Conservation (phyloP, 2,888 invertebrate genomes). For the Chrysomela aeneicollis region DNA sequence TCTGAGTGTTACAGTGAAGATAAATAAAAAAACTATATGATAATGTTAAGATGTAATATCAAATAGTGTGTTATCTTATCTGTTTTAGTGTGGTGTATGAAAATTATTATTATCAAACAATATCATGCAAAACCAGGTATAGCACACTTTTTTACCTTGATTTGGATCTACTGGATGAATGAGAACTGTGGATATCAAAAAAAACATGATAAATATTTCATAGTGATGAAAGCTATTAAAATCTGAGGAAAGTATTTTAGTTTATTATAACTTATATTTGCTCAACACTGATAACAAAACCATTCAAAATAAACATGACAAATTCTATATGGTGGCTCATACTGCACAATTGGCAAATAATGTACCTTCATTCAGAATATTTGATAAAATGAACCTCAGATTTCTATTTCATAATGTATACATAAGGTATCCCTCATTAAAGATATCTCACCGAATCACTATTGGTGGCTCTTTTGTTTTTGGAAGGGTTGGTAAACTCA, state of each 20-base stretch:
- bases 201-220: conserved; percentile 23
- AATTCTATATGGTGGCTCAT: neutral
- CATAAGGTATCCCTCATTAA: conserved; percentile 43
- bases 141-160: conserved; percentile 41
- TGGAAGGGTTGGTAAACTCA: conserved; percentile 55
- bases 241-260: conserved; percentile 1
- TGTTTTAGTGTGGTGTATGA: neutral
- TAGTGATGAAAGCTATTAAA: conserved; percentile 27
- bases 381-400: conserved; percentile 19
- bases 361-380: no score
- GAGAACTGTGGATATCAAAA: conserved; percentile 29
- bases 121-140: conserved; percentile 26
- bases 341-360: neutral
- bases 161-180: conserved; percentile 39
- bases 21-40: no score
- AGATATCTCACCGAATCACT: conserved; percentile 52
- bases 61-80: neutral
- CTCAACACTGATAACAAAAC: neutral
- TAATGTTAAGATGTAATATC: no score
- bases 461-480: conserved; percentile 54
- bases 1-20: no score
- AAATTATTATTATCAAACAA: neutral
- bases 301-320: neutral
- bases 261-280: neutral
- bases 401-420: conserved; percentile 24